These are phyloP conservation scores for Neotragus moschatus DNA, from an alignment of 2,113 vertebrate species.

Conservation along the genomic window DNA sequence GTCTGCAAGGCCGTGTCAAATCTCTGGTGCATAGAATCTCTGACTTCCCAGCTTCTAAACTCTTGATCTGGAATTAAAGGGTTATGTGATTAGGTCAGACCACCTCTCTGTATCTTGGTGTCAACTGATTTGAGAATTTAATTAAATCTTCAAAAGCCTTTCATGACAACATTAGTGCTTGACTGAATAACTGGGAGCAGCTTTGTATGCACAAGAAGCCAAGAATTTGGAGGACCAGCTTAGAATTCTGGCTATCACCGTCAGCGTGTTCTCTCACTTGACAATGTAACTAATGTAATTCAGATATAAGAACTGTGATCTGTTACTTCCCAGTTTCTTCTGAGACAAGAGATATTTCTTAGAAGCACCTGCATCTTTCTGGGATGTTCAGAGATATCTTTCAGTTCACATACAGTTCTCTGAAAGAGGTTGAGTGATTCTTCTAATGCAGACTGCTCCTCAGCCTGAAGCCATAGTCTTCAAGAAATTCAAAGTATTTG, in stretches of 20 bases:
- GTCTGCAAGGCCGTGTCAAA: not conserved
- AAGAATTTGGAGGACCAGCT: not conserved
- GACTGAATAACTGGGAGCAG: not conserved
- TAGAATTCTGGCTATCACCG: not conserved
- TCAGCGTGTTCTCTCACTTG: not conserved
- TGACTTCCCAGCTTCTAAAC: not conserved
- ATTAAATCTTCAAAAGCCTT: not conserved
- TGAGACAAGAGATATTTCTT: not conserved
- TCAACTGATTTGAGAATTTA: not conserved
- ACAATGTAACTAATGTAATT: not conserved
- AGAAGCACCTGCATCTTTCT: not conserved
- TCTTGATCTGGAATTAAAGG: not conserved
- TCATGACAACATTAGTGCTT: not conserved
- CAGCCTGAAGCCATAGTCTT: not conserved
- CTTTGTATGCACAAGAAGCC: not conserved
- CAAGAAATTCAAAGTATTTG: not conserved
- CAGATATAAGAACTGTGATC: not conserved
- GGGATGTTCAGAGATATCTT: not conserved
- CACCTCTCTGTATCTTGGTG: not conserved
- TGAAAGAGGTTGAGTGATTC: not conserved
- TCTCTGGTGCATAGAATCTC: not conserved
- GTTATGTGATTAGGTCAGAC: not conserved
- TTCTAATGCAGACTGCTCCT: not conserved
- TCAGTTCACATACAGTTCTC: not conserved
- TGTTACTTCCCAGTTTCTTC: not conserved